These are phyloP conservation scores for Chamaetylas fuelleborni DNA, from an alignment of 2,113 vertebrate species.

Conservation along the genomic window DNA sequence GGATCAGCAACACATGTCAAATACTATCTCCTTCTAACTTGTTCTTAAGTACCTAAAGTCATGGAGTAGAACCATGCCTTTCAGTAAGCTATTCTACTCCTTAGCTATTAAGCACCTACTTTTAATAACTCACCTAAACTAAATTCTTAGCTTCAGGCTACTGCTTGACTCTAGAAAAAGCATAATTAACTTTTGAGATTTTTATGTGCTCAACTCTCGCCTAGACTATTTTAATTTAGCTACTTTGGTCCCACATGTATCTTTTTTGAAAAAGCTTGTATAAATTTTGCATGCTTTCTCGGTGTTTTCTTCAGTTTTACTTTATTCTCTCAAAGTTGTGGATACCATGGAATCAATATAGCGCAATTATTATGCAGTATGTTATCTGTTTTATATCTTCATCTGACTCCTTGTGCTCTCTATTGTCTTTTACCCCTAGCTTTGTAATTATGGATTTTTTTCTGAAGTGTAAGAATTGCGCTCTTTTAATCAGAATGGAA, in stretches of 20 bases:
- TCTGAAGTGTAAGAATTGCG: not conserved
- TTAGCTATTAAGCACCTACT: not conserved
- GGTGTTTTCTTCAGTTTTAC: not conserved
- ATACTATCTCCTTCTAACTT: not conserved
- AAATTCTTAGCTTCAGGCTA: constrained; percentile 14
- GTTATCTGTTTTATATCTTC: not conserved
- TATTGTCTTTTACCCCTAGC: not conserved
- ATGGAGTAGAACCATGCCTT: not conserved
- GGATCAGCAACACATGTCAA: not conserved
- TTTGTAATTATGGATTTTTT: not conserved
- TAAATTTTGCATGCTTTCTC: not conserved
- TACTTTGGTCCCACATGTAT: not conserved
- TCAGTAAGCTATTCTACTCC: not conserved
- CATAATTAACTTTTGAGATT: not conserved
- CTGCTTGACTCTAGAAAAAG: constrained; percentile 6
- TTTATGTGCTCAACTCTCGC: not conserved
- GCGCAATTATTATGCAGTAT: not conserved
- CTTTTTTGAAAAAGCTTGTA: not conserved
- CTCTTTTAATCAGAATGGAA: not conserved
- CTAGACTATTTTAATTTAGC: not conserved
- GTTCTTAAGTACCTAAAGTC: not conserved
- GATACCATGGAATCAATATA: not conserved
- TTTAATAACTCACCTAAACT: constrained; percentile 46
- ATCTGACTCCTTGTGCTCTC: not conserved
- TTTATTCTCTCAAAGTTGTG: not conserved